These are phyloP conservation scores for Eilema caniola DNA, from an alignment of 2,888 invertebrate genomes.

Conservation along the genomic window DNA sequence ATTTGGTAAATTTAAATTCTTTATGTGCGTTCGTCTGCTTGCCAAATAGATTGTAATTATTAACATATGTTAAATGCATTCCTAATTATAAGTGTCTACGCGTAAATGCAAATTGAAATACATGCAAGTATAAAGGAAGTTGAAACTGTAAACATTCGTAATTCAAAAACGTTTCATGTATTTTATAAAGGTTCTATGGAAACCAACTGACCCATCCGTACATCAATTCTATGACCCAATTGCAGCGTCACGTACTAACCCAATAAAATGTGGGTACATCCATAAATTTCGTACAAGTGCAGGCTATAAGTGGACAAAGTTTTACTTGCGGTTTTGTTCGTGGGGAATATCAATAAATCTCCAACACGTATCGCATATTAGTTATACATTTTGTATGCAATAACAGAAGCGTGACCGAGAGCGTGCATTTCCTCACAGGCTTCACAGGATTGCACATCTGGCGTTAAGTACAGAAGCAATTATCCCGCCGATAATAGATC, in stretches of 20 bases:
- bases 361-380: too few species aligned
- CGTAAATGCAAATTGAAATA: not conserved
- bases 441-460: too few species aligned
- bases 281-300: not conserved
- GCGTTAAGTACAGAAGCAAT: too few species aligned
- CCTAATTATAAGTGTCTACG: not conserved
- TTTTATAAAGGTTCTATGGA: not conserved
- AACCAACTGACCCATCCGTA: not conserved
- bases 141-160: not conserved
- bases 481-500: too few species aligned
- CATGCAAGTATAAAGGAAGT: too few species aligned
- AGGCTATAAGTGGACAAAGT: not conserved
- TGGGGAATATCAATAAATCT: not conserved
- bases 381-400: too few species aligned
- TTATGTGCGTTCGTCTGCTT: not conserved
- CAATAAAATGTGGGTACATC: not conserved
- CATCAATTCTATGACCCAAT: not conserved
- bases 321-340: not conserved
- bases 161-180: not conserved
- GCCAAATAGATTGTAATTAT: not conserved
- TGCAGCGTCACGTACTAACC: not conserved
- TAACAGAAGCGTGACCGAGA: too few species aligned
- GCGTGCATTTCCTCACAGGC: too few species aligned
- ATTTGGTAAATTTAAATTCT: not conserved
- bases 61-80: not conserved